Base-by-base conservation (phyloP, 2,797 vertebrate species). In the Enteromius mattozi region DNA sequence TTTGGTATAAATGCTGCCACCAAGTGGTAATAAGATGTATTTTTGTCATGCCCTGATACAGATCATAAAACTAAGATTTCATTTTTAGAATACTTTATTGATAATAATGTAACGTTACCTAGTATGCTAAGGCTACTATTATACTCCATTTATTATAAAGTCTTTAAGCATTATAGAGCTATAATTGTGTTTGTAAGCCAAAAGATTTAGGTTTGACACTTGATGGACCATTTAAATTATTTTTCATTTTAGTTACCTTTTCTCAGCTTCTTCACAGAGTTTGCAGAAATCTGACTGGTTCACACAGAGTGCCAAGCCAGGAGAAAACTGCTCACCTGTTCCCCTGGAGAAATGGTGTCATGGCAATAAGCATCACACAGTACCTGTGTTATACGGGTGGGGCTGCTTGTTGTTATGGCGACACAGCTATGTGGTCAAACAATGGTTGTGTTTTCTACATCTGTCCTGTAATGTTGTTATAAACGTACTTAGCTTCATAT, bases 351-450 rank as follows among this genome's bases (percentile, higher is more conserved):
- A 37, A 49, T 86, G 78, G 88, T 86, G 88, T 92, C 94, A 92
- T 94, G 87, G 93, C 90, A 92, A 96, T 93, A 87, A 88, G 88
- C 86, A 90, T 92, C 90, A 88, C 89, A 86, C 90, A 87, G 91
- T 81, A 81, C 71, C 37, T 84, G 69, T 16, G 69, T 45, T 51
- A 68, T 86, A 72, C 87, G 88, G 89, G 75, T 86, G 80, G 45
- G 87, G 70, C 80, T 81, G 40, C 65, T 19, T 87, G 90, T 92
- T 90, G 89, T 90, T 86, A 89, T 88, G 85, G 81, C 75, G 85
- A 91, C 72, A 45, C 59, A 24, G 6, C 63, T 78, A 72, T 75
- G 45, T 59, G 68, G 78, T 74, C 81, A 72, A 78, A 84, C 49
- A 69, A 13, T 54, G 49, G n/a, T 80, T 61, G 56, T 17, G 35